phyloP scores from a whole-genome alignment of 2,888 invertebrate genomes.

The Coenonympha arcania region DNA sequence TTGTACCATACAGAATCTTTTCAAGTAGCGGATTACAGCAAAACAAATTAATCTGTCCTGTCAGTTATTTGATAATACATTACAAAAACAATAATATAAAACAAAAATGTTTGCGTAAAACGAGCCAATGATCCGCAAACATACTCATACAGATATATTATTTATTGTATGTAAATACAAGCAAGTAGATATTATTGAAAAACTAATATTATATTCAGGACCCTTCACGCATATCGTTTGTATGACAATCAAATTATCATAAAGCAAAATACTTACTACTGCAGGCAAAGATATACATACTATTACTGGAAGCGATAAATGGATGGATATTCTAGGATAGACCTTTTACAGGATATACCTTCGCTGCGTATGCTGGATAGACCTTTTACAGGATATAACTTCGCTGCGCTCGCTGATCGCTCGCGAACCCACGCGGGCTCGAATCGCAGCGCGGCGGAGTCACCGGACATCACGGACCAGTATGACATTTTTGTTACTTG shows the following conservation, averaged over 20 bases:
- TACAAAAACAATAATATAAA: not conserved
- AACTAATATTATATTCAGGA: slow-evolving; percentile 11
- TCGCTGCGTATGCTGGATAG: no score
- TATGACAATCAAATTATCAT: slow-evolving; percentile 12
- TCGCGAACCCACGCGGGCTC: no score
- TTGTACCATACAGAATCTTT: no score
- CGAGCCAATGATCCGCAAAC: slow-evolving; percentile 4
- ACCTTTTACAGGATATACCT: not conserved
- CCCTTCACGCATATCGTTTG: slow-evolving; percentile 11
- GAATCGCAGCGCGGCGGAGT: no score
- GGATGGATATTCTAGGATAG: not conserved
- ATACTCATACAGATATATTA: not conserved
- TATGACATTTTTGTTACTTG: no score
- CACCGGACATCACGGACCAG: no score
- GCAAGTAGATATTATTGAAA: slow-evolving; percentile 7
- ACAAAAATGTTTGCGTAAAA: not conserved
- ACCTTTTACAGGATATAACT: no score
- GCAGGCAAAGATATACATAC: not conserved
- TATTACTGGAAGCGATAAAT: not conserved
- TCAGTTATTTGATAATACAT: no score
- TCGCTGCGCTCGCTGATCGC: no score
- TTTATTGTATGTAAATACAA: no score
- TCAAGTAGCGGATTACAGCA: no score
- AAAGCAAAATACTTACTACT: slow-evolving; percentile 11
- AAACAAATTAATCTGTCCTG: no score